A percentile compares a stretch with the other conserved stretches of the same genome.
Conservation (phyloP, 1,140 invertebrate genomes). For the Stenopsyche tienmushanensis region DNA sequence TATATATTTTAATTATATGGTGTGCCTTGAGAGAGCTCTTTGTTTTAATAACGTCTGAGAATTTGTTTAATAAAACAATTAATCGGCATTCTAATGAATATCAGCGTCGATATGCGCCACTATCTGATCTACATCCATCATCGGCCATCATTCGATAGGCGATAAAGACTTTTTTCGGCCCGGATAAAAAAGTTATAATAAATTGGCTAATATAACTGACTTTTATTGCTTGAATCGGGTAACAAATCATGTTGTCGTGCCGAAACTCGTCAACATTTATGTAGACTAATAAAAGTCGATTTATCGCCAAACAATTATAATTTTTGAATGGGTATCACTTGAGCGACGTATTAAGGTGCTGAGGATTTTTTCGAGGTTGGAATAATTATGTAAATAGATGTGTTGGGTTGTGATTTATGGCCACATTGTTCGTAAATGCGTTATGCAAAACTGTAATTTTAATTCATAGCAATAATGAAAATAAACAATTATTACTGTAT, state of each 20-base stretch:
- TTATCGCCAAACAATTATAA: constrained; percentile 29
- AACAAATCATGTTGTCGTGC: not conserved
- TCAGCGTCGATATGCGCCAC: too few species aligned
- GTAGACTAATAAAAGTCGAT: constrained; percentile 26
- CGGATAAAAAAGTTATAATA: too few species aligned
- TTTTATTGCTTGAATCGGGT: not conserved
- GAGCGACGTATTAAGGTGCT: constrained; percentile 11
- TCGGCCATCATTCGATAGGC: too few species aligned
- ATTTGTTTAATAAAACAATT: too few species aligned
- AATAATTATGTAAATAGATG: constrained; percentile 36
- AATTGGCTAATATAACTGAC: not conserved
- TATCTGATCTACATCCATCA: too few species aligned
- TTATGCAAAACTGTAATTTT: constrained; percentile 35
- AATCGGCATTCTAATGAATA: too few species aligned
- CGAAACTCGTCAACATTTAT: not conserved
- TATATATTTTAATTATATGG: too few species aligned
- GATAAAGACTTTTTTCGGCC: too few species aligned
- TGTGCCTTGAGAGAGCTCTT: too few species aligned
- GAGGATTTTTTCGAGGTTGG: constrained; percentile 18
- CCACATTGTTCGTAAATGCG: constrained; percentile 30
- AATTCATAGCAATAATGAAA: constrained; percentile 22
- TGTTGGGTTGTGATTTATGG: constrained; percentile 33
- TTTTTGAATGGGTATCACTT: constrained; percentile 13
- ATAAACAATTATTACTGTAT: constrained; percentile 22
- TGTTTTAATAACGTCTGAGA: too few species aligned